Base-by-base conservation (phyloP, 1,140 invertebrate genomes). In the Bombyx mori region DNA sequence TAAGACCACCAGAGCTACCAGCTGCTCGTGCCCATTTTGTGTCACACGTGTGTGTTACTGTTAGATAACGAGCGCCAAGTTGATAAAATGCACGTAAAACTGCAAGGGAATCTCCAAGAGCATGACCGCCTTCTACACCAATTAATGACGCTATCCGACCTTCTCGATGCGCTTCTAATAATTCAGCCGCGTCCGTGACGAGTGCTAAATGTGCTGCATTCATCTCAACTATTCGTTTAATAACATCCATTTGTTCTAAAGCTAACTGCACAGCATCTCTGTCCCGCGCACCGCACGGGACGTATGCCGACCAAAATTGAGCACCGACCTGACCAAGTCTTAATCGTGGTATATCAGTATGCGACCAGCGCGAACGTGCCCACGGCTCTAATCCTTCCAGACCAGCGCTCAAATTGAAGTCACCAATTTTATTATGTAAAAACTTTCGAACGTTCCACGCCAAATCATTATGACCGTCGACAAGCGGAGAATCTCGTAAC, bases 181-280 rank as follows among this genome's bases (percentile, higher is more conserved):
- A 90, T 73, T 95, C 93, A 68, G 91, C 88, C 7, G 92, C 91
- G 50, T 91, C 92, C 1, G 91, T 92, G 44, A 93, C 94, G 63
- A 95, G 86, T 46, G 91, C 89, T 60, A 95, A 90, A 73, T 93
- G 92, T 60, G 90, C 89, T 7, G 90, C 89, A 80, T 94, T 93
- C 80, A 92, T 90, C 66, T 94, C 93, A 48, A 96, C 92, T 66
- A 97, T 91, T 69, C 96, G 91, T 71, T 94, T 93, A 73, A 97
- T 96, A 61, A 96, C 92, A 84, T 97, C 96, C 71, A 97, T 94
- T 83, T 97, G 95, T 79, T 97, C 95, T 56, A 97, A 86, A 22
- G 94, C 94, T 68, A 95, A 87, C 76, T 96, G 93, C 62, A 96
- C 94, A 8, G 95, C 95, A 77, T 97, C 95, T 76, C 94, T 90